Percentiles rank a stretch among this genome's conserved stretches.
Evolutionary conservation across 2,797 vertebrate genomes (phyloP).

Genomic region (Phrynocephalus guinanensis): DNA sequence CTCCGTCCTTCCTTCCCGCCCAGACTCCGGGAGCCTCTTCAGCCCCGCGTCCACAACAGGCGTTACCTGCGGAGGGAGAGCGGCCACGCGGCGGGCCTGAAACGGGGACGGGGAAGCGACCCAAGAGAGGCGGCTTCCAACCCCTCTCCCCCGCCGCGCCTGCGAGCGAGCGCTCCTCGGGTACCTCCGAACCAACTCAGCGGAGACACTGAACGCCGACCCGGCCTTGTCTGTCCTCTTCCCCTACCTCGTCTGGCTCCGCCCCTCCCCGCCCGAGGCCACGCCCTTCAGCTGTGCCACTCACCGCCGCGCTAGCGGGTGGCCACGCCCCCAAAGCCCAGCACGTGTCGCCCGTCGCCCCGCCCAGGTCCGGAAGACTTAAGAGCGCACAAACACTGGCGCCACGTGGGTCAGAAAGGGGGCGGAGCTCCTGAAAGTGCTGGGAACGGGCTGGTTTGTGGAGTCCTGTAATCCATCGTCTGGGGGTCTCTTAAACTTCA

Average conservation of each 20-base stretch:
- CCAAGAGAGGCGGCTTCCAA: not conserved
- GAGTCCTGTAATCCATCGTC: no score
- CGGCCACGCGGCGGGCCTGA: not conserved
- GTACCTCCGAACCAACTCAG: not conserved
- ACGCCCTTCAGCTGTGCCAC: not conserved
- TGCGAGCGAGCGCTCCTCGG: not conserved
- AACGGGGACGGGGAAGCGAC: no score
- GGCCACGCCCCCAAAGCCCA: not conserved
- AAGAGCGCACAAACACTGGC: not conserved
- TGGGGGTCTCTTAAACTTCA: no score
- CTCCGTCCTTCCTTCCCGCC: not conserved
- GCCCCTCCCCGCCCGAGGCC: not conserved
- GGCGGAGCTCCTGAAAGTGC: not conserved
- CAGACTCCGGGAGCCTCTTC: not conserved
- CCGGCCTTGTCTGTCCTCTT: not conserved
- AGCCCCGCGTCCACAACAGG: not conserved
- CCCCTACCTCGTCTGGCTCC: not conserved
- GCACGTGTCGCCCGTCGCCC: not conserved
- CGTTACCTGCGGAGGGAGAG: conserved; percentile 16
- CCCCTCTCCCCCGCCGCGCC: no score
- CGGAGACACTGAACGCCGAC: not conserved
- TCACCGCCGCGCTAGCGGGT: not conserved
- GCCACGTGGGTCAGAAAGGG: not conserved
- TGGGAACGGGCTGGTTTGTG: not conserved
- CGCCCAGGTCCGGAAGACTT: not conserved